Conservation (phyloP, 2,888 invertebrate species). For the Petrophora chlorosata region DNA sequence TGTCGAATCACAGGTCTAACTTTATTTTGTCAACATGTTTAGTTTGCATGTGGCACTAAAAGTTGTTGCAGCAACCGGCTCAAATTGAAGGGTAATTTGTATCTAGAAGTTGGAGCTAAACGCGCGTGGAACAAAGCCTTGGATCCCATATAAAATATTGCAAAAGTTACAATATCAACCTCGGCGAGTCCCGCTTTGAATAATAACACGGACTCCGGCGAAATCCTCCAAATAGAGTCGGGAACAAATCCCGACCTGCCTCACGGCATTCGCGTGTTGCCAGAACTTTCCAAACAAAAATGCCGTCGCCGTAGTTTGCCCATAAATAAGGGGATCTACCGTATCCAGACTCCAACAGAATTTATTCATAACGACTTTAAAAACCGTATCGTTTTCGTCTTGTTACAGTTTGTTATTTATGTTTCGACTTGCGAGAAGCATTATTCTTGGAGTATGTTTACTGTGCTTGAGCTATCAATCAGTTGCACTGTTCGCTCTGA, state of each 20-base stretch:
- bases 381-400: conserved; percentile 42
- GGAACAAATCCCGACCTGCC: conserved; percentile 51
- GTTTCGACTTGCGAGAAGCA: conserved; percentile 16
- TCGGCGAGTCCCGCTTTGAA: conserved; percentile 40
- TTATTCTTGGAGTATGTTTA: conserved; percentile 10
- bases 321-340: conserved; percentile 55
- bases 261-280: conserved; percentile 37
- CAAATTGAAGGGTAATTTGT: conserved; percentile 46
- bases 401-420: conserved; percentile 37
- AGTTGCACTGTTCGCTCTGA: too few species aligned
- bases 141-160: conserved; percentile 48
- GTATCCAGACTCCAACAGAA: conserved; percentile 34
- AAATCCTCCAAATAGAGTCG: conserved; percentile 40
- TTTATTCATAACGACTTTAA: conserved; percentile 48
- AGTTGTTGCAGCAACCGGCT: too few species aligned
- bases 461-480: conserved; percentile 3
- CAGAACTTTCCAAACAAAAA: conserved; percentile 47
- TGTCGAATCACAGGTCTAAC: too few species aligned
- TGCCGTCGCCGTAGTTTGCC: conserved; percentile 43
- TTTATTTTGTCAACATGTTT: too few species aligned
- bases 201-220: conserved; percentile 35
- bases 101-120: conserved; percentile 41
- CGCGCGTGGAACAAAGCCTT: conserved; percentile 38
- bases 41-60: too few species aligned
- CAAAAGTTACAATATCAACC: conserved; percentile 51